A percentile compares a stretch with the other conserved stretches of the same genome.
phyloP scores from a whole-genome alignment of 1,140 invertebrate species.

The Proctacanthus coquilletti region DNA sequence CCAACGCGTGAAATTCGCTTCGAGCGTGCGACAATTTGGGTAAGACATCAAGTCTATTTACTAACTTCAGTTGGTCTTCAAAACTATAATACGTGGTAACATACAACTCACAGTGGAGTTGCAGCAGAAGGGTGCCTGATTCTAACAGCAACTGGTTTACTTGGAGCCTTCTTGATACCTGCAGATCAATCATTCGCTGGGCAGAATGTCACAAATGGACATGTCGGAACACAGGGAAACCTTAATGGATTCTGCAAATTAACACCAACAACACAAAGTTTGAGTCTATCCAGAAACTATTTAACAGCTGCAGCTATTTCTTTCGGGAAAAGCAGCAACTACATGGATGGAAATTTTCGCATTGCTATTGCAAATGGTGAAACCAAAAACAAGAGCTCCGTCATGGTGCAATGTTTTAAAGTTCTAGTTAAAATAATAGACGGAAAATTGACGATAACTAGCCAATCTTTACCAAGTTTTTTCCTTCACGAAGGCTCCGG shows the following conservation, averaged over 20 bases:
- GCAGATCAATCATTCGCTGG: constrained; percentile 29
- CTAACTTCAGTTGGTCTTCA: too few relatives aligned
- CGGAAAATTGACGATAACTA: constrained; percentile 42
- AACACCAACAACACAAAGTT: constrained; percentile 43
- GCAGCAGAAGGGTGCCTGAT: constrained; percentile 66
- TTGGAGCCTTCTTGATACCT: constrained; percentile 50
- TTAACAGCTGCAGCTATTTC: constrained; percentile 60
- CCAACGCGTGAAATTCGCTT: constrained; percentile 52
- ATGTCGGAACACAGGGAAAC: constrained; percentile 12
- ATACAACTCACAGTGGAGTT: constrained; percentile 40
- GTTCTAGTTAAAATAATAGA: constrained; percentile 41
- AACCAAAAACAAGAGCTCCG: constrained; percentile 33
- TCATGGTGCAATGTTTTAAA: constrained; percentile 60
- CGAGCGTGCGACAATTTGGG: constrained; percentile 75
- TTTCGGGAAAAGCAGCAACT: constrained; percentile 47
- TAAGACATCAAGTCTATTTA: constrained; percentile 11
- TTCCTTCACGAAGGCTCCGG: constrained; percentile 48
- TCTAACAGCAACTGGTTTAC: constrained; percentile 69
- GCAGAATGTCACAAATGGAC: constrained; percentile 12
- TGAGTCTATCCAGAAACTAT: constrained; percentile 54
- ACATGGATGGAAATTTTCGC: constrained; percentile 59
- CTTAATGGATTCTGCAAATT: constrained; percentile 19
- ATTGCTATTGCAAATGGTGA: constrained; percentile 41
- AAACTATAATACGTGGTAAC: too few relatives aligned
- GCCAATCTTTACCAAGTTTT: constrained; percentile 65